Evolutionary conservation across 2,797 vertebrate genomes (phyloP), one percentile per base, ranked within the genome.

Genomic region (Girardinus metallicus): DNA sequence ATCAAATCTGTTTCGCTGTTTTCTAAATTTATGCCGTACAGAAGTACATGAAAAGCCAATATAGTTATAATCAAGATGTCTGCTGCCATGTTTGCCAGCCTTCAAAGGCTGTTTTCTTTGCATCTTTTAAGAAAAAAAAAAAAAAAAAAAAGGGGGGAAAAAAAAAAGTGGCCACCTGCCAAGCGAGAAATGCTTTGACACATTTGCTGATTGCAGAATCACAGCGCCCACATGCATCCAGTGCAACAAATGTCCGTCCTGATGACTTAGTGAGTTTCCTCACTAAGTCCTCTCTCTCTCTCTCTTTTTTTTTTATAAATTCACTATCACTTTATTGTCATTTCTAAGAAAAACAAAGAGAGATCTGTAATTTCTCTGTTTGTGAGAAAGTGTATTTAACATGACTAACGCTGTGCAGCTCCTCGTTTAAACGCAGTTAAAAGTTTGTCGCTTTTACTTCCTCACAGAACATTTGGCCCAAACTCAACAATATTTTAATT

Each of bases 401-500:
- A 34, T 5, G 23, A 79, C 64, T 79, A 53, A 79, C 83, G 57
- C 31, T 41, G 34, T 36, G 70, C 18, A 66, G 57, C 43, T 78
- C 68, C 55, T 81, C 71, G 80, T 81, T 82, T 79, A 74, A 83
- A 89, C 75, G 72, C 72, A 84, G 53, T 83, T 12, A 8, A 41
- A 77, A 47, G 82, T 86, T 85, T 74, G 41, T 75, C 43, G 46
- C 26, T 64, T 86, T 76, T 73, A 60, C 82, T 80, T 80, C 76
- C 81, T 60, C 43, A 75, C 78, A 83, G 75, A 72, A 79, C 83
- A 85, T 84, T 86, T 83, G 76, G 53, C 62, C 74, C 62, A 80
- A 75, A 83, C 34, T 60, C 60, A 18, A 43, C 47, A 62, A 29
- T 26, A 71, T 84, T 85, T 76, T 80, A 89, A 90, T 85, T 87